Conservation (phyloP, 2,888 invertebrate genomes). For the Cantharis lateralis region DNA sequence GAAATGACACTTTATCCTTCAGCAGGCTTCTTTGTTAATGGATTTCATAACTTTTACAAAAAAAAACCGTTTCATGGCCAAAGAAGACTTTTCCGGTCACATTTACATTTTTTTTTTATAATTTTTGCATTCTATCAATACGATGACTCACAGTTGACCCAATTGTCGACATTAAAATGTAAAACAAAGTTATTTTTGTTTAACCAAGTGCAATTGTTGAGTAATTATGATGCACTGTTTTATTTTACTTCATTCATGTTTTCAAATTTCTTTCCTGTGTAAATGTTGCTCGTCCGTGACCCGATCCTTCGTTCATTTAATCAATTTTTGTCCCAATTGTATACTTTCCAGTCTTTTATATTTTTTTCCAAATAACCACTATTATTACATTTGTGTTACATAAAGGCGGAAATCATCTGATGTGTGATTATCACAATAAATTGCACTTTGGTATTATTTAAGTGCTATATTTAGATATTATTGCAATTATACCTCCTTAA, state of each 20-base stretch:
- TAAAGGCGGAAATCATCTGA: not conserved
- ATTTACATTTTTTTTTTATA: not conserved
- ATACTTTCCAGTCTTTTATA: not conserved
- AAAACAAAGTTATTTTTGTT: not conserved
- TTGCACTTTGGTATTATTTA: not conserved
- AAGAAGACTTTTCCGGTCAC: not conserved
- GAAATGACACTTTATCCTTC: not conserved
- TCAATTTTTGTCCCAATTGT: not conserved
- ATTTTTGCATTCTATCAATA: not conserved
- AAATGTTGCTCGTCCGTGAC: not conserved
- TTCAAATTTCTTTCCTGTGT: not conserved
- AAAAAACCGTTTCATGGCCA: not conserved
- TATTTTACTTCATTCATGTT: not conserved
- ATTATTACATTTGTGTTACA: not conserved
- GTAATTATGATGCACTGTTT: not conserved
- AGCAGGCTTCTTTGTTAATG: not conserved
- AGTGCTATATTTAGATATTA: not conserved
- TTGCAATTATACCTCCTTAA: not conserved
- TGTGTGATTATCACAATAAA: not conserved
- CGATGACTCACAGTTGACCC: not conserved
- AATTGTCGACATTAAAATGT: not conserved
- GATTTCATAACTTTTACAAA: not conserved
- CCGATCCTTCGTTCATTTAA: not conserved
- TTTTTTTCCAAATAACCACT: not conserved
- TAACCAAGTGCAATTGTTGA: not conserved